Conservation (phyloP, 2,888 invertebrate genomes). For the Tenthredo scrophulariae region DNA sequence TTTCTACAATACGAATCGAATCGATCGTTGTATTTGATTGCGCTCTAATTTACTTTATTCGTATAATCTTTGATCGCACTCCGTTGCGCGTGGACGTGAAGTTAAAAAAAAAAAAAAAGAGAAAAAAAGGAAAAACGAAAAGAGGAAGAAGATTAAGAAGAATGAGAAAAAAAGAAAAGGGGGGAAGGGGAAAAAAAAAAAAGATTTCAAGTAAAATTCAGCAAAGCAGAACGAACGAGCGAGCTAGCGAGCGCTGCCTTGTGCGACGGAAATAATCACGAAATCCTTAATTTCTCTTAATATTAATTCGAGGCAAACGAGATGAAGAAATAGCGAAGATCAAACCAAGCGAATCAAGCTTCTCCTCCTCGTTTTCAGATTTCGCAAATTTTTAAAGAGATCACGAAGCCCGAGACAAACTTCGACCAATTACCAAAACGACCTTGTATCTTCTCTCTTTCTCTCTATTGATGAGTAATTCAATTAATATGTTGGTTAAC, state of each 20-base stretch:
- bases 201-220: not conserved
- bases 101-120: not conserved
- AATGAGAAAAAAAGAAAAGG: not conserved
- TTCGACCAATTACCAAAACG: not conserved
- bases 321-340: not conserved
- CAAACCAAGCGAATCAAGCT: slow-evolving; percentile 6
- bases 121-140: not conserved
- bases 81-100: not conserved
- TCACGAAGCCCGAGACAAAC: not conserved
- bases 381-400: not conserved
- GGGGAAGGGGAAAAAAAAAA: not conserved
- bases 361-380: not conserved
- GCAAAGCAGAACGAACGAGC: not conserved
- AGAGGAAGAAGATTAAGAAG: not conserved
- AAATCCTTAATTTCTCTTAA: not conserved
- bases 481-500: not conserved
- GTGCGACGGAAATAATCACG: not conserved
- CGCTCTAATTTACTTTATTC: slow-evolving; percentile 29
- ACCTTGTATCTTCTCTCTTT: not conserved
- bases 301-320: slow-evolving; percentile 24
- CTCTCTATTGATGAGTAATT: not conserved
- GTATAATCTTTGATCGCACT: slow-evolving; percentile 9
- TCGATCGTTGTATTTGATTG: slow-evolving; percentile 8
- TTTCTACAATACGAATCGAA: not conserved
- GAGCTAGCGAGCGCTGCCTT: not conserved